phyloP scores from a whole-genome alignment of 2,113 vertebrate genomes.

The Rattus rattus region DNA sequence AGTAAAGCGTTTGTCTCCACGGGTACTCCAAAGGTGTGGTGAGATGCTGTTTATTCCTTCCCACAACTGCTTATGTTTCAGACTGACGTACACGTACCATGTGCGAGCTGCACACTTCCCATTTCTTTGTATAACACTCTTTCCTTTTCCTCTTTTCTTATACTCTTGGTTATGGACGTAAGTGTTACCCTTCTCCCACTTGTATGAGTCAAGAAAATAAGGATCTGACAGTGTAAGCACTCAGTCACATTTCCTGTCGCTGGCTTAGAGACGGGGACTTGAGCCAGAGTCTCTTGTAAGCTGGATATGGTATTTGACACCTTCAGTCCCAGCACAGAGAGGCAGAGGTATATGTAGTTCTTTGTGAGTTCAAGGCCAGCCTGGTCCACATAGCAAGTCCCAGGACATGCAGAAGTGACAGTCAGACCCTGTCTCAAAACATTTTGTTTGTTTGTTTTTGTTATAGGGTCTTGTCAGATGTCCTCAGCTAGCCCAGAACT shows the following conservation, averaged over 20 bases:
- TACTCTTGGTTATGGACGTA: neutral
- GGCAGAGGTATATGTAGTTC: neutral
- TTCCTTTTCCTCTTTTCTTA: neutral
- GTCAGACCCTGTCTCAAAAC: neutral
- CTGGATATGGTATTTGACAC: neutral
- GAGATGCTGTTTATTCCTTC: neutral
- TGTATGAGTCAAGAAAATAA: conserved; percentile 23
- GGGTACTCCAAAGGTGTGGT: conserved; percentile 32
- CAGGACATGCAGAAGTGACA: neutral
- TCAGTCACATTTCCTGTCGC: neutral
- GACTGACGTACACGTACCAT: neutral
- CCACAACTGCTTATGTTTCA: neutral
- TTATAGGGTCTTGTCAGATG: neutral
- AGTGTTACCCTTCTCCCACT: neutral
- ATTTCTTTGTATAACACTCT: neutral
- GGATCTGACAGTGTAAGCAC: neutral
- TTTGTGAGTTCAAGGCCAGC: neutral
- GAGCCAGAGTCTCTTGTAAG: neutral
- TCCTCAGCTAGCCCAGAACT: neutral
- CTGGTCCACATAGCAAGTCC: neutral
- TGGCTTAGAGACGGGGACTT: conserved; percentile 1
- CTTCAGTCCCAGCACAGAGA: neutral
- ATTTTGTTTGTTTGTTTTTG: neutral
- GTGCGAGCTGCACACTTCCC: neutral
- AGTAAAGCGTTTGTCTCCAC: neutral